Percentiles rank a stretch among this genome's conserved stretches.
phyloP scores from a whole-genome alignment of 2,797 vertebrate genomes.

The Phataginus tricuspis region DNA sequence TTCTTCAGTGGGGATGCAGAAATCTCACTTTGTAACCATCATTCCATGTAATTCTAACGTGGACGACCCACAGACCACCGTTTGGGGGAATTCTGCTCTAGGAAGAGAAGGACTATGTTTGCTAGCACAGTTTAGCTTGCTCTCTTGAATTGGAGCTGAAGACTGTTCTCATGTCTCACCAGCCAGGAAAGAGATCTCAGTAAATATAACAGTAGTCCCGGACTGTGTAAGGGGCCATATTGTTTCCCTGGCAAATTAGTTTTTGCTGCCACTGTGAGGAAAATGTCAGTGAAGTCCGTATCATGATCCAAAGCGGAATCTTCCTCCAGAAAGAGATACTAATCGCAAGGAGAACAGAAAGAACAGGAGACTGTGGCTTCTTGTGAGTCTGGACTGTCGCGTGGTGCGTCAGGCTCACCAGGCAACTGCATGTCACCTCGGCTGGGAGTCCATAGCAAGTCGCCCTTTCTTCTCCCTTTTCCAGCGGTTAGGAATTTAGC shows the following conservation, averaged over 20 bases:
- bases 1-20: not conserved
- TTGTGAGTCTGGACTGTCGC: not conserved
- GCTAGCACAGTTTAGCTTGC: not conserved
- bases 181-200: constrained; percentile 51
- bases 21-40: not conserved
- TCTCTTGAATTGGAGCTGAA: constrained; percentile 42
- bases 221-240: constrained; percentile 56
- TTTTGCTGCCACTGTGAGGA: constrained; percentile 71
- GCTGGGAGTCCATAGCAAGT: not conserved
- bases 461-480: not conserved
- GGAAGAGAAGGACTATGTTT: not conserved
- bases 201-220: constrained; percentile 63
- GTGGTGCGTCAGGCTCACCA: not conserved
- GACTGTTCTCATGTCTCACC: constrained; percentile 57
- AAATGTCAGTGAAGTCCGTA: constrained; percentile 56
- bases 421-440: not conserved
- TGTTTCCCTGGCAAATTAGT: constrained; percentile 72
- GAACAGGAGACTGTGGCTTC: not conserved
- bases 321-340: constrained; percentile 70
- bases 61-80: not conserved
- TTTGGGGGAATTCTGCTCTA: not conserved
- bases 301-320: constrained; percentile 60
- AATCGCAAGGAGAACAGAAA: constrained; percentile 64
- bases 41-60: not conserved
- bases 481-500: not conserved